A percentile compares a stretch with the other conserved stretches of the same genome.
phyloP scores from a whole-genome alignment of 2,888 invertebrate species.

The Leptogaster cylindrica region DNA sequence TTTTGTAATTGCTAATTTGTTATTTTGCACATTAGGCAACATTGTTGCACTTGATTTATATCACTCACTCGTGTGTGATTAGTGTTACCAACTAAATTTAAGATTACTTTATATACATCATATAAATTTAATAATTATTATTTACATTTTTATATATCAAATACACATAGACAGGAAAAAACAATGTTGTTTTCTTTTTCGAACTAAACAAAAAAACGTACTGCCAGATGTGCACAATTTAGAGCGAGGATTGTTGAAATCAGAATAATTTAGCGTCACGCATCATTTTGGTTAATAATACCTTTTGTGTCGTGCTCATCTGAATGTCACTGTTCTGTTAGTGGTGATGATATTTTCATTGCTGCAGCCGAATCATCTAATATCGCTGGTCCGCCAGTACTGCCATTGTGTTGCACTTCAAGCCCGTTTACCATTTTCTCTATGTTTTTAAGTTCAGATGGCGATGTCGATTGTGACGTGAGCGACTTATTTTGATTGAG shows the following conservation, averaged over 20 bases:
- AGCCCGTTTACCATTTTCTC: constrained; percentile 97
- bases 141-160: constrained; percentile 34
- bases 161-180: constrained; percentile 37
- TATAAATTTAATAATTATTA: constrained; percentile 21
- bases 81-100: constrained; percentile 25
- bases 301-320: constrained; percentile 33
- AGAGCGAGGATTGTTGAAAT: constrained; percentile 38
- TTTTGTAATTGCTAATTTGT: constrained; percentile 40
- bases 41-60: constrained; percentile 43
- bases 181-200: constrained; percentile 3
- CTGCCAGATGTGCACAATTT: constrained; percentile 29
- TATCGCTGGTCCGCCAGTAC: constrained; percentile 44
- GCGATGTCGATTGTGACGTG: constrained; percentile 59
- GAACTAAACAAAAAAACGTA: constrained; percentile 30
- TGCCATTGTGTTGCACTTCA: constrained; percentile 76
- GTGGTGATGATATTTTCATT: constrained; percentile 43
- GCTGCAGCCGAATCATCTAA: constrained; percentile 46
- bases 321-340: constrained; percentile 62
- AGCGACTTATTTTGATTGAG: constrained; percentile 58
- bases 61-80: constrained; percentile 41
- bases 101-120: constrained; percentile 26
- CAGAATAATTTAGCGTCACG: constrained; percentile 42
- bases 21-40: constrained; percentile 42
- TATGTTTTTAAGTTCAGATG: constrained; percentile 88
- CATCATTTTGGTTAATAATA: constrained; percentile 40